These are phyloP conservation scores for Lepidiolamprologus cunningtoni DNA, from an alignment of 2,113 vertebrate genomes.

Conservation along the genomic window DNA sequence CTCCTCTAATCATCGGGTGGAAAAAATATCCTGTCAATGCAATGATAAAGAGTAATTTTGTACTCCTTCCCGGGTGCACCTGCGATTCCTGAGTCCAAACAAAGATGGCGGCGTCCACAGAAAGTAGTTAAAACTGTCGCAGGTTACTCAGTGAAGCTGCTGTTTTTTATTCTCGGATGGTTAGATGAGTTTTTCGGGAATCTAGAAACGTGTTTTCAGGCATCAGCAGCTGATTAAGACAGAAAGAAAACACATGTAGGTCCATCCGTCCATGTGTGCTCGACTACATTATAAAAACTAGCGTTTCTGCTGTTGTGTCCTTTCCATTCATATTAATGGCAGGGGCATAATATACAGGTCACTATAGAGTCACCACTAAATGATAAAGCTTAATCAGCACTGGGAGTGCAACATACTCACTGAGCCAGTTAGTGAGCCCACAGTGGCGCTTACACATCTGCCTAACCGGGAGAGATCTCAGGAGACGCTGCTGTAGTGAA, in stretches of 20 bases:
- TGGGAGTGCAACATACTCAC: rapidly evolving
- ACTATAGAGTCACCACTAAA: background rate
- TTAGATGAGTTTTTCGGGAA: background rate
- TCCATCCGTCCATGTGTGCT: background rate
- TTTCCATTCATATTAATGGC: background rate
- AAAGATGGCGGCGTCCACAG: background rate
- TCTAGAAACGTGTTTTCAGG: background rate
- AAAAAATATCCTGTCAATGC: background rate
- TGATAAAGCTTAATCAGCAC: background rate
- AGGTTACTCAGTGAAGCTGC: rapidly evolving
- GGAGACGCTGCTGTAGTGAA: background rate
- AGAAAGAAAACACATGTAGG: background rate
- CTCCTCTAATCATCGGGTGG: background rate
- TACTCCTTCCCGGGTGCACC: background rate
- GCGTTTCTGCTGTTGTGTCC: background rate
- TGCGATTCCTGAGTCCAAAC: background rate
- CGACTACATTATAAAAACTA: background rate
- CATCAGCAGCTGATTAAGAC: background rate
- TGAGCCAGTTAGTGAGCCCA: background rate
- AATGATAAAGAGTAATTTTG: background rate
- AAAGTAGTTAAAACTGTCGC: background rate
- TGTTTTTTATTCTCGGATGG: background rate
- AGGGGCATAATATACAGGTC: background rate
- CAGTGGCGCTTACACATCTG: background rate
- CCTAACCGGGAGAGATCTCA: background rate